Percentiles rank a stretch among this genome's conserved stretches.
phyloP scores from a whole-genome alignment of 2,113 vertebrate genomes.

The Upupa epops region DNA sequence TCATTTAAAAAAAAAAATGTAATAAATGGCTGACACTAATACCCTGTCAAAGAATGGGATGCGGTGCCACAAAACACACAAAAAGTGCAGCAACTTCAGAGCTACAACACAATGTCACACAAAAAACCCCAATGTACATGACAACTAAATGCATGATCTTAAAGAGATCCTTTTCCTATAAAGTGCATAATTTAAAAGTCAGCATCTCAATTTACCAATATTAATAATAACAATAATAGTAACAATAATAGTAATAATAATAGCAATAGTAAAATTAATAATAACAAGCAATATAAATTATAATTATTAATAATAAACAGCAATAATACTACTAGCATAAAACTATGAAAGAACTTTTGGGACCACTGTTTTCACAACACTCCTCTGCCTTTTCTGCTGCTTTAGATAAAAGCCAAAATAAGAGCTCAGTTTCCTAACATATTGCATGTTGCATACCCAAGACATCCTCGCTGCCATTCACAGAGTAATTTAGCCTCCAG shows the following conservation, averaged over 20 bases:
- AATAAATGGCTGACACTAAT: not conserved
- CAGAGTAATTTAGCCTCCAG: constrained; percentile 54
- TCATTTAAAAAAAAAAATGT: not conserved
- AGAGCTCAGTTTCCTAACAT: not conserved
- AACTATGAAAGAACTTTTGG: not conserved
- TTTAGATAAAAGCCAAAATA: not conserved
- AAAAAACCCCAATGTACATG: not conserved
- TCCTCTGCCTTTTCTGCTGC: not conserved
- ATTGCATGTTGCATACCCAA: not conserved
- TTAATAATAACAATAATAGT: too few species aligned
- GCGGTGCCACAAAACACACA: not conserved
- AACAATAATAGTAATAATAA: too few species aligned
- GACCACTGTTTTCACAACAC: not conserved
- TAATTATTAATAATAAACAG: too few species aligned
- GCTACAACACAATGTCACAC: not conserved
- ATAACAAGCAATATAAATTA: too few species aligned
- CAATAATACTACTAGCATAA: not conserved
- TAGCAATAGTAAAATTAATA: too few species aligned
- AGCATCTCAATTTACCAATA: not conserved
- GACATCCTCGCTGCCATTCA: constrained; percentile 32
- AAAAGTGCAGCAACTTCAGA: not conserved
- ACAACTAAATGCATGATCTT: not conserved
- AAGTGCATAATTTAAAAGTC: not conserved
- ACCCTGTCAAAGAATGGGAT: not conserved
- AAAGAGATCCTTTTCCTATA: not conserved